phyloP scores from a whole-genome alignment of 2,888 invertebrate genomes.

The Smittia sp. region DNA sequence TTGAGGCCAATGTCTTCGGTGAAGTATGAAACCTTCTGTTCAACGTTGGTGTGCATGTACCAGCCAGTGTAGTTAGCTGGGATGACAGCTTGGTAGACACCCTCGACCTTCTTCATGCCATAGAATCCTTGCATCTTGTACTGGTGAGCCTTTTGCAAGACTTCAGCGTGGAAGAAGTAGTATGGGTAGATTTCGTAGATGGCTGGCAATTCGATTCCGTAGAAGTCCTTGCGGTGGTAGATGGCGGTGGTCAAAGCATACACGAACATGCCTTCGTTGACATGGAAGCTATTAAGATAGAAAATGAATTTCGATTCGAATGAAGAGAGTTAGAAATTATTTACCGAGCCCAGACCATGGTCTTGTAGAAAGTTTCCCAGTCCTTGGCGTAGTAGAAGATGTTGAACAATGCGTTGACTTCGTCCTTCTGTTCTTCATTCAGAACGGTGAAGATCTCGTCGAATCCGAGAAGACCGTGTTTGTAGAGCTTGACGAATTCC shows the following conservation, averaged over 20 bases:
- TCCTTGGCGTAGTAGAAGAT: slow-evolving; percentile 69
- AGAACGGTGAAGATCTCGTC: slow-evolving; percentile 61
- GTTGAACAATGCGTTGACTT: slow-evolving; percentile 63
- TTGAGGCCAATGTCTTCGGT: slow-evolving; percentile 69
- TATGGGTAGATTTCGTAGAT: slow-evolving; percentile 68
- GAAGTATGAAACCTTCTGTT: slow-evolving; percentile 64
- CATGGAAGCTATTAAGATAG: slow-evolving; percentile 53
- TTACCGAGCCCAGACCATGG: slow-evolving; percentile 64
- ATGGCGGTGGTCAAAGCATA: slow-evolving; percentile 62
- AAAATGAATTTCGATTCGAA: neutral
- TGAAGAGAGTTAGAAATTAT: slow-evolving; percentile 51
- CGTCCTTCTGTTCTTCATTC: slow-evolving; percentile 59
- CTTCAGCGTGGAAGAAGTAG: slow-evolving; percentile 61
- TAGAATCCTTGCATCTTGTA: slow-evolving; percentile 54
- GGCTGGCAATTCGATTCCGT: slow-evolving; percentile 61
- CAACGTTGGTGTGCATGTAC: slow-evolving; percentile 55
- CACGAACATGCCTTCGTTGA: slow-evolving; percentile 63
- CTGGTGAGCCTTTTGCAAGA: slow-evolving; percentile 55
- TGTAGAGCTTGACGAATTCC: slow-evolving; percentile 57
- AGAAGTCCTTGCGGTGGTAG: slow-evolving; percentile 59
- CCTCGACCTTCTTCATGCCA: slow-evolving; percentile 51
- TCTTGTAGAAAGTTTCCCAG: slow-evolving; percentile 69
- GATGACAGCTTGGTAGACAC: slow-evolving; percentile 52
- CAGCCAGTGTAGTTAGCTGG: slow-evolving; percentile 61
- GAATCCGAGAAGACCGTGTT: slow-evolving; percentile 58